phyloP scores from a whole-genome alignment of 1,140 invertebrate genomes.

The Drosophila ficusphila region DNA sequence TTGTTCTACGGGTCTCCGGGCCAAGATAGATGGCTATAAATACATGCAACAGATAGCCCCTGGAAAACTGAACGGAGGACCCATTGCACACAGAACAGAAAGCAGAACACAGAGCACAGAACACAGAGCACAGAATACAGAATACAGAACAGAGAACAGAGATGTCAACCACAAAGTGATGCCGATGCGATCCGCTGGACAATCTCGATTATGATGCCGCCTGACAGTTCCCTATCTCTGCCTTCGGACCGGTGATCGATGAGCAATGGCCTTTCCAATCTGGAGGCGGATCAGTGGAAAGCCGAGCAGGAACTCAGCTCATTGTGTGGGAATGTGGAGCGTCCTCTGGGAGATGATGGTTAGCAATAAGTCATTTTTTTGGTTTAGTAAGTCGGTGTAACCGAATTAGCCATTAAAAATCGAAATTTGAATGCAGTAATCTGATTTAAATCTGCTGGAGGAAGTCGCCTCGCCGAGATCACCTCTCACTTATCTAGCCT shows the following conservation, averaged over 20 bases:
- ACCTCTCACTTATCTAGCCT: conserved; percentile 4
- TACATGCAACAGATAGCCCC: conserved; percentile 33
- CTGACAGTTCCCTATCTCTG: conserved; percentile 26
- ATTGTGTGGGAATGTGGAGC: conserved; percentile 4
- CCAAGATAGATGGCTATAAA: conserved; percentile 60
- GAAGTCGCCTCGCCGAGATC: neutral
- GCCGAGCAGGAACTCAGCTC: neutral
- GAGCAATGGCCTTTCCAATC: neutral
- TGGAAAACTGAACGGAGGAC: neutral
- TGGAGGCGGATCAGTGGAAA: conserved; percentile 9
- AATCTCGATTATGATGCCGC: conserved; percentile 33
- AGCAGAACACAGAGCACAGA: neutral
- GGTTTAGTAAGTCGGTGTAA: too few relatives aligned
- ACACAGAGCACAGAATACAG: conserved; percentile 12
- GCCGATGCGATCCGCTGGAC: conserved; percentile 9
- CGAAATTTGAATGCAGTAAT: too few relatives aligned
- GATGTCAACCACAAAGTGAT: conserved; percentile 40
- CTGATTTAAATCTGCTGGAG: too few relatives aligned
- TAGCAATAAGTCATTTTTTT: too few relatives aligned
- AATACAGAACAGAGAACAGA: conserved; percentile 29
- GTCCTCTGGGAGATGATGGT: neutral
- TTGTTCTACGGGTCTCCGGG: conserved; percentile 16
- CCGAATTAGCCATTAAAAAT: too few relatives aligned
- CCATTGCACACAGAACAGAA: too few relatives aligned
- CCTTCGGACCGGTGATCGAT: neutral